Evolutionary conservation across 2,888 invertebrate species (phyloP), one percentile per base, ranked within the genome.

Genomic region (Drosophila flavopinicola): DNA sequence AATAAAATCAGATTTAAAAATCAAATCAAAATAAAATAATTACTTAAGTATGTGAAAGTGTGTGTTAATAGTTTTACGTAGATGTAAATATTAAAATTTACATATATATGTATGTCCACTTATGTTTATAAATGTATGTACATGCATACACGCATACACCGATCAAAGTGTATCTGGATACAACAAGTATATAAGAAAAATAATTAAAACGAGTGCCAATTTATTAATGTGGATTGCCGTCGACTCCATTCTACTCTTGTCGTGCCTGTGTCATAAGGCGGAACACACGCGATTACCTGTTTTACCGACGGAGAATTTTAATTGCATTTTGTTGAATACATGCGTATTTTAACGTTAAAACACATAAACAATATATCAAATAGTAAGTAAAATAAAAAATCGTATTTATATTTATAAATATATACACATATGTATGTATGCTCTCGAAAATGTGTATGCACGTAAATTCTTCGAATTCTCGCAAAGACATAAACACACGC

Each of bases 251-350:
- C 3, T 13, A 37, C 9, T 59, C n/a, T n/a, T n/a, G n/a, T 20
- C 39, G 15, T 38, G 42, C 15, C 30, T 59, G 30, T 23, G 25
- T 20, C 20, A n/a, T n/a, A n/a, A n/a, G n/a, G n/a, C n/a, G n/a
- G n/a, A n/a, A n/a, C 20, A 20, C 20, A n/a, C 20, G 20, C 20
- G 4, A 20, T 20, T 48, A 33, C 17, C 30, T 42, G 69, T 48
- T 61, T 53, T 61, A 29, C 70, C 66, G 66, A 15, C 66, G 66
- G 66, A 25, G n/a, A 38, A 45, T 30, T 44, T 0, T 2, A 25
- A 23, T n/a, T 44, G 6, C 2, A 20, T 20, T 20, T 20, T 4
- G 20, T 20, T 20, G 4, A 25, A 13, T 24, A 3, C 20, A 27
- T 20, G n/a, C n/a, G n/a, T n/a, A n/a, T n/a, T n/a, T n/a, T n/a